phyloP scores from a whole-genome alignment of 2,113 vertebrate genomes.

The Motacilla tschutschensis region DNA sequence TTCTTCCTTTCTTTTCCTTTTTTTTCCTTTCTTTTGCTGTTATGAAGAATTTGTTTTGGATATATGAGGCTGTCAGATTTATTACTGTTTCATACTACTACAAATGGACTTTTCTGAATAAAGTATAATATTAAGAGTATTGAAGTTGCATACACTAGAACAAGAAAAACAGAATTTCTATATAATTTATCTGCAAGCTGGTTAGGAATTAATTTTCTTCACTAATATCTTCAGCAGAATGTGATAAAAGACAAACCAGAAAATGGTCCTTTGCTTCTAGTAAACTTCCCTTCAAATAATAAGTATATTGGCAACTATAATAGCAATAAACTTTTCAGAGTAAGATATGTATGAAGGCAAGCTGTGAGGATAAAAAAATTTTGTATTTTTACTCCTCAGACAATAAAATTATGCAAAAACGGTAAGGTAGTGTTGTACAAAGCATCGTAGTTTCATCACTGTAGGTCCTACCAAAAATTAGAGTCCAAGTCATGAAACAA shows the following conservation, averaged over 20 bases:
- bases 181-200: not conserved
- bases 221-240: not conserved
- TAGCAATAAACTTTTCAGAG: not conserved
- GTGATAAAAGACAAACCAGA: not conserved
- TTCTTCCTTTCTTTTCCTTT: accelerated
- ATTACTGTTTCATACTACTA: not conserved
- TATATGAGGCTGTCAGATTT: not conserved
- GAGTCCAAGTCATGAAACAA: not conserved
- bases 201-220: not conserved
- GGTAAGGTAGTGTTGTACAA: not conserved
- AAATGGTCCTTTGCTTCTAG: not conserved
- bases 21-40: not conserved
- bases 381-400: not conserved
- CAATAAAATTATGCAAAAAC: not conserved
- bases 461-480: not conserved
- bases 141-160: not conserved
- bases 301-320: not conserved
- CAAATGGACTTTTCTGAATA: not conserved
- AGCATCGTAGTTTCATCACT: not conserved
- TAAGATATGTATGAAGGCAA: not conserved
- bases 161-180: not conserved
- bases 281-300: not conserved
- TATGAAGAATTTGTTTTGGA: not conserved
- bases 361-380: not conserved
- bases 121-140: not conserved